A percentile compares a stretch with the other conserved stretches of the same genome.
Evolutionary conservation across 2,797 vertebrate species (phyloP).

Genomic region (Cryptoblepharus egeriae): DNA sequence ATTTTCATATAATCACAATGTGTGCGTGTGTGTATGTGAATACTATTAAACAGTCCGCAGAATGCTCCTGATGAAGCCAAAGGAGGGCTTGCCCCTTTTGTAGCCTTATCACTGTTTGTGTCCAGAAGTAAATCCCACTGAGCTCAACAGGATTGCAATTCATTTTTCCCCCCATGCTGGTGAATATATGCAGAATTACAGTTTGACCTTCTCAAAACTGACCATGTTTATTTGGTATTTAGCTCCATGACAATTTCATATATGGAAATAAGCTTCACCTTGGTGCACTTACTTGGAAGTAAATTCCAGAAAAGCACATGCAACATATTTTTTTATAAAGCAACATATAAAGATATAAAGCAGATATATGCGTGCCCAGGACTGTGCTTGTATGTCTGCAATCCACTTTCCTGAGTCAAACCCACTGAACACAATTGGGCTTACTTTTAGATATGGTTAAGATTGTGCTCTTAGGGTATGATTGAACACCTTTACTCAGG

Average conservation of each 20-base stretch:
- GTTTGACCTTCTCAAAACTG: too few species aligned
- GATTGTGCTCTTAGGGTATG: neutral
- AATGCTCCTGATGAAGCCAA: neutral
- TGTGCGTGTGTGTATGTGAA: too few species aligned
- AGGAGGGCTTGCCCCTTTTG: neutral
- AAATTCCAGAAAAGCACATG: neutral
- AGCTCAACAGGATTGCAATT: too few species aligned
- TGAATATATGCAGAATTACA: neutral
- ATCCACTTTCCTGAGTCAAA: too few species aligned
- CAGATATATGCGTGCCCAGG: neutral
- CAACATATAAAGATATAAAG: too few species aligned
- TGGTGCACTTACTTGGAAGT: neutral
- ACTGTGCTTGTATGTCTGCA: too few species aligned
- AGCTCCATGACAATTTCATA: neutral
- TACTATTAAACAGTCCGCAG: too few species aligned
- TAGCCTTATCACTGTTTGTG: neutral
- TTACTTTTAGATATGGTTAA: too few species aligned
- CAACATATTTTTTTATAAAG: neutral
- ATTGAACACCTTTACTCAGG: neutral
- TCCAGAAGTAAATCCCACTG: neutral
- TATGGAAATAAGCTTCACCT: neutral
- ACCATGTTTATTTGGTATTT: neutral
- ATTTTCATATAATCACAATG: too few species aligned
- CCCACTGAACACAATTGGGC: too few species aligned
- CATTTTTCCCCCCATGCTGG: neutral